Percentiles rank a stretch among this genome's conserved stretches.
phyloP scores from a whole-genome alignment of 2,113 vertebrate genomes.

The Sylvietta virens region DNA sequence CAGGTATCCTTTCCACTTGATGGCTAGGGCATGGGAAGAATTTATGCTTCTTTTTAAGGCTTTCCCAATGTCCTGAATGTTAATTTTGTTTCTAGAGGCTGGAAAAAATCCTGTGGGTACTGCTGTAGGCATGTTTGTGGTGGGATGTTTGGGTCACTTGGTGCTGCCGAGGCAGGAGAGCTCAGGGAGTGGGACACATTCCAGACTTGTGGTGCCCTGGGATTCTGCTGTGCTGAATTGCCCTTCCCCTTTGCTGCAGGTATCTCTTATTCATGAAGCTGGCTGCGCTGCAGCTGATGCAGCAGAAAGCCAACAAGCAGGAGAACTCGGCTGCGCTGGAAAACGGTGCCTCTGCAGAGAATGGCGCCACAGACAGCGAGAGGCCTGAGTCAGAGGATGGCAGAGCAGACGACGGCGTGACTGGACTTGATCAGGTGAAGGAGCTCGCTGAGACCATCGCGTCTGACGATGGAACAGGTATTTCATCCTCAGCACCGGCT shows the following conservation, averaged over 20 bases:
- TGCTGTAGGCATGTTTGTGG: neutral
- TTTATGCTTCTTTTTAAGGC: neutral
- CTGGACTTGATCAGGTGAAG: constrained; percentile 91
- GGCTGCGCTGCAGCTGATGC: constrained; percentile 96
- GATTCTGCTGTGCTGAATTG: neutral
- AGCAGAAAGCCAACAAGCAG: constrained; percentile 90
- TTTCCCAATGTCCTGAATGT: neutral
- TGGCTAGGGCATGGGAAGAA: neutral
- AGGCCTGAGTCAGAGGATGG: constrained; percentile 63
- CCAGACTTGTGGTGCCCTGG: rapidly evolving
- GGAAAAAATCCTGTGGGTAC: neutral
- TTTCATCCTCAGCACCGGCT: neutral
- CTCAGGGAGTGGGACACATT: neutral
- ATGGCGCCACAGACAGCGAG: constrained; percentile 70
- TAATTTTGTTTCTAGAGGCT: neutral
- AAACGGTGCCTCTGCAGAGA: constrained; percentile 55
- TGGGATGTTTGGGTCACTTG: neutral
- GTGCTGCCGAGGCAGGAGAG: neutral
- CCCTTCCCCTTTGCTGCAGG: constrained; percentile 53
- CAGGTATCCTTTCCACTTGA: neutral
- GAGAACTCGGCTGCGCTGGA: constrained; percentile 62
- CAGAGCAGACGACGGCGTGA: constrained; percentile 80
- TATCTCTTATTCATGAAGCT: constrained; percentile 99
- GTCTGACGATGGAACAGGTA: constrained; percentile 86
- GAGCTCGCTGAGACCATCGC: constrained; percentile 94